A percentile compares a stretch with the other conserved stretches of the same genome.
Evolutionary conservation across 2,888 invertebrate genomes (phyloP).

Genomic region (Onchidella celtica): DNA sequence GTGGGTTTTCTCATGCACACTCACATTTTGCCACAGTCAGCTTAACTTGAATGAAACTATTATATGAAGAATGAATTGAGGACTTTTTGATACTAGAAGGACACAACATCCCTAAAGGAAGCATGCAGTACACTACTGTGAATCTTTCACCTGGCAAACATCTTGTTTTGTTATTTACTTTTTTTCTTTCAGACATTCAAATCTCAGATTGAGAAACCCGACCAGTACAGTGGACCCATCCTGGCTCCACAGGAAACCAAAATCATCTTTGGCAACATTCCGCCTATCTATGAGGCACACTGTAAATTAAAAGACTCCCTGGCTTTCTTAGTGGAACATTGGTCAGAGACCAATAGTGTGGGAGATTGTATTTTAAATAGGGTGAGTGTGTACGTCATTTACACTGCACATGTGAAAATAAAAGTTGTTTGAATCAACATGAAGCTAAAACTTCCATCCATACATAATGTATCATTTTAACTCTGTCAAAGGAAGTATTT

Average conservation of each 20-base stretch:
- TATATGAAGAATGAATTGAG: too few relatives aligned
- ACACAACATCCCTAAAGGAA: too few relatives aligned
- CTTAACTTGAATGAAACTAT: too few relatives aligned
- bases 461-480: background rate
- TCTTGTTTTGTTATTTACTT: too few relatives aligned
- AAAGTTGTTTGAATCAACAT: too few relatives aligned
- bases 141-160: too few relatives aligned
- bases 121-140: too few relatives aligned
- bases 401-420: too few relatives aligned
- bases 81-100: too few relatives aligned
- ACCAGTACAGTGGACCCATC: slow-evolving; percentile 86
- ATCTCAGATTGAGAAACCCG: slow-evolving; percentile 92
- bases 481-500: too few relatives aligned
- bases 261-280: slow-evolving; percentile 96
- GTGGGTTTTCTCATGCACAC: too few relatives aligned
- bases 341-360: slow-evolving; percentile 93
- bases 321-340: slow-evolving; percentile 86
- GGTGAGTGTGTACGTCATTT: slow-evolving; percentile 56
- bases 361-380: slow-evolving; percentile 92
- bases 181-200: slow-evolving; percentile 90
- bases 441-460: background rate
- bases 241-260: slow-evolving; percentile 88
- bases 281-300: slow-evolving; percentile 96
- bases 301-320: slow-evolving; percentile 85
- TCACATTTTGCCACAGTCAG: too few relatives aligned